Percentiles rank a stretch among this genome's conserved stretches.
These are phyloP conservation scores for Sitophilus oryzae DNA, from an alignment of 1,140 invertebrate species.

Conservation along the genomic window DNA sequence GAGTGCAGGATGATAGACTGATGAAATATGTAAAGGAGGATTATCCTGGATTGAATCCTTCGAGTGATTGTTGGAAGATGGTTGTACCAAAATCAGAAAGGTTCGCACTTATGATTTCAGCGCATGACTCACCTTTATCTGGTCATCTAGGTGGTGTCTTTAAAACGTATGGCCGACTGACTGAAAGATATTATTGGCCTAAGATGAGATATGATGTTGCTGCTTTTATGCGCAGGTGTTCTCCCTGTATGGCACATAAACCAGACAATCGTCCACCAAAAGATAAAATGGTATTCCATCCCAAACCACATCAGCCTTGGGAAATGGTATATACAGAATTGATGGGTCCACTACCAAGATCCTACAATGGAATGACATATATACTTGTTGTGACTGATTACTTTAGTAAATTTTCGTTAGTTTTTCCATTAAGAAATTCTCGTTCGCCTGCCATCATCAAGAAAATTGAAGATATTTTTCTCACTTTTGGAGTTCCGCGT, in stretches of 20 bases:
- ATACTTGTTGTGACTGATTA: slow-evolving; percentile 38
- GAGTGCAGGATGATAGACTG: slow-evolving; percentile 12
- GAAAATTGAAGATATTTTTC: slow-evolving; percentile 26
- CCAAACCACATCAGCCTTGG: slow-evolving; percentile 28
- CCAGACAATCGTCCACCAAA: slow-evolving; percentile 24
- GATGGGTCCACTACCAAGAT: slow-evolving; percentile 36
- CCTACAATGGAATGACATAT: slow-evolving; percentile 31
- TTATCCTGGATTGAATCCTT: neutral
- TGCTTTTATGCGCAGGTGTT: slow-evolving; percentile 30
- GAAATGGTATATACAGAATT: slow-evolving; percentile 32
- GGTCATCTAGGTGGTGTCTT: slow-evolving; percentile 32
- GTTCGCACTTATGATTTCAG: slow-evolving; percentile 5
- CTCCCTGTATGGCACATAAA: slow-evolving; percentile 31
- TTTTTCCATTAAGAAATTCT: slow-evolving; percentile 15
- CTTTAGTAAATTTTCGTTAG: slow-evolving; percentile 34
- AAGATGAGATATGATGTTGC: slow-evolving; percentile 31
- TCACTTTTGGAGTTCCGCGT: slow-evolving; percentile 22
- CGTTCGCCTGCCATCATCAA: slow-evolving; percentile 15
- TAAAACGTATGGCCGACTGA: slow-evolving; percentile 30
- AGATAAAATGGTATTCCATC: slow-evolving; percentile 31
- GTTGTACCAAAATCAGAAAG: slow-evolving; percentile 20
- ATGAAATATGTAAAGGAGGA: slow-evolving; percentile 17
- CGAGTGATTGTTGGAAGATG: slow-evolving; percentile 18
- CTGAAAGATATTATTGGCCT: slow-evolving; percentile 35
- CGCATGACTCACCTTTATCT: slow-evolving; percentile 14